phyloP scores from a whole-genome alignment of 2,113 vertebrate species.

The Barnardius zonarius region DNA sequence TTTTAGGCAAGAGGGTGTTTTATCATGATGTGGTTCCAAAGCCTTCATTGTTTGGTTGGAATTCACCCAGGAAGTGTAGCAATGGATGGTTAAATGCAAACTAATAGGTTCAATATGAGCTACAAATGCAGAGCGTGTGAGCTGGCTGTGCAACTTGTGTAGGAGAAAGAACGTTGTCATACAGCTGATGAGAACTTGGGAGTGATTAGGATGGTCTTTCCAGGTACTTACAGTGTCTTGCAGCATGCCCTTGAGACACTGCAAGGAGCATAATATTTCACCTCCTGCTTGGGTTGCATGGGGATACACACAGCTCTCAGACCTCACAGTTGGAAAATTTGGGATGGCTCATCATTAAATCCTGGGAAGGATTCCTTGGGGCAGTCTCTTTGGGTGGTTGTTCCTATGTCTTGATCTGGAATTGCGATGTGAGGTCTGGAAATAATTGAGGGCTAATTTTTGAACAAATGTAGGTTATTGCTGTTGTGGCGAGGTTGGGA shows the following conservation, averaged over 20 bases:
- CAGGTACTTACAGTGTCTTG: neutral
- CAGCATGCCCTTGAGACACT: neutral
- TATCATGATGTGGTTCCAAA: neutral
- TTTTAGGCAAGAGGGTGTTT: conserved; percentile 34
- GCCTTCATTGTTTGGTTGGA: neutral
- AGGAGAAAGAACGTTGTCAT: neutral
- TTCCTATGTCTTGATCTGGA: conserved; percentile 10
- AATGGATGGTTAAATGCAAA: neutral
- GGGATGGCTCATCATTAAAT: neutral
- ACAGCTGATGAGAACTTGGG: neutral
- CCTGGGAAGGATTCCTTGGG: neutral
- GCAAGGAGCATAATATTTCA: neutral
- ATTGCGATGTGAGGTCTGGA: conserved; percentile 24
- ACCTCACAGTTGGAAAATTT: conserved; percentile 14
- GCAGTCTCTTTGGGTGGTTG: conserved; percentile 33
- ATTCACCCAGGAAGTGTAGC: conserved; percentile 47
- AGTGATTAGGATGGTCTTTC: neutral
- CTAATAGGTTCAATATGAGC: conserved; percentile 39
- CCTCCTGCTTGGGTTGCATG: neutral
- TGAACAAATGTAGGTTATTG: conserved; percentile 39
- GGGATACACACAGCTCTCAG: neutral
- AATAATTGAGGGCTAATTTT: conserved; percentile 34
- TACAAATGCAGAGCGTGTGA: neutral
- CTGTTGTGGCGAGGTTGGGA: conserved; percentile 21
- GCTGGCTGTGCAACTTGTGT: neutral